Percentiles rank a stretch among this genome's conserved stretches.
Conservation (phyloP, 2,888 invertebrate genomes). For the Oligia fasciuncula region DNA sequence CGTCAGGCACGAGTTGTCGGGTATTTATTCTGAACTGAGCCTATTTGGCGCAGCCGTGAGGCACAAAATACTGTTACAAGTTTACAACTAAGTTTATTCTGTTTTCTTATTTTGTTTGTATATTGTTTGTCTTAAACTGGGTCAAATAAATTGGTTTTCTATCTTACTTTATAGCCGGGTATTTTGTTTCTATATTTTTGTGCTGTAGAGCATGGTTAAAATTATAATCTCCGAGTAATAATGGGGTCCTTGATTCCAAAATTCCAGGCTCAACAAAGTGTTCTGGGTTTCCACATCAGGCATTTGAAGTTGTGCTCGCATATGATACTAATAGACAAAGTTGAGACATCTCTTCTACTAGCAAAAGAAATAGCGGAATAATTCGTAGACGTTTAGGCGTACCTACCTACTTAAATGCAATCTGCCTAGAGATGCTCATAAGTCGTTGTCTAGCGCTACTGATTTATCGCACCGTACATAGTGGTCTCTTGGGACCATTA, state of each 20-base stretch:
- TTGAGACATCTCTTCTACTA: not conserved
- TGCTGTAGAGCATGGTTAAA: not conserved
- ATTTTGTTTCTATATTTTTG: not conserved
- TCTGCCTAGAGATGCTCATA: constrained; percentile 1
- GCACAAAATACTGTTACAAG: not conserved
- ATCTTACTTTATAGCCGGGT: not conserved
- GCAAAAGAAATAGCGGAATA: not conserved
- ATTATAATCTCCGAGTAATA: not conserved
- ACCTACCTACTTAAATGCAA: constrained; percentile 5
- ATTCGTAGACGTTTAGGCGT: not conserved
- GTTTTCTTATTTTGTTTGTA: not conserved
- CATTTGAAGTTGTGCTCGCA: not conserved
- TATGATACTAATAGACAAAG: not conserved
- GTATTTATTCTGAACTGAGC: not conserved
- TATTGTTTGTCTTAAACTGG: not conserved
- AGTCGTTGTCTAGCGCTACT: constrained; percentile 7
- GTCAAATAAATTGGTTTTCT: no score
- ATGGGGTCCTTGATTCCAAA: not conserved
- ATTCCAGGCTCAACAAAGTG: no score
- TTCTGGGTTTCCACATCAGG: not conserved
- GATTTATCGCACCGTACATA: constrained; percentile 20
- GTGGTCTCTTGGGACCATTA: constrained; percentile 16
- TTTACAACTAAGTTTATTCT: not conserved
- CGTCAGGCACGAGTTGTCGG: not conserved
- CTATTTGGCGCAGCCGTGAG: not conserved